These are phyloP conservation scores for Anthrax anthrax DNA, from an alignment of 2,888 invertebrate genomes.

Conservation along the genomic window DNA sequence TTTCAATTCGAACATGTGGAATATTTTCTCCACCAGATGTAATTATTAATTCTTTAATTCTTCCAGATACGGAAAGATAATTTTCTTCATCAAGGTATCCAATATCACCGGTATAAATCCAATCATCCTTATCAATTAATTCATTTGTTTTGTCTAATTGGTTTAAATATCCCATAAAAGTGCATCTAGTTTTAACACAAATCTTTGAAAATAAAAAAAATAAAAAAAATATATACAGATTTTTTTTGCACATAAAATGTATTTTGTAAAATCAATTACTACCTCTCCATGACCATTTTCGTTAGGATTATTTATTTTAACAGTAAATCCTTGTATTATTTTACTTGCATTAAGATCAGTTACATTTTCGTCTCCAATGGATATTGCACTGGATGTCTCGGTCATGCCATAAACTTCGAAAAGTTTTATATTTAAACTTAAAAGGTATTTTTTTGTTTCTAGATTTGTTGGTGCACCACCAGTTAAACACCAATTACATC, in stretches of 20 bases:
- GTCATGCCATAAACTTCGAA: conserved; percentile 82
- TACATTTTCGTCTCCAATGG: conserved; percentile 29
- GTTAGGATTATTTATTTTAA: conserved; percentile 48
- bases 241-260: conserved; percentile 8
- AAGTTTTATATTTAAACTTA: conserved; percentile 67
- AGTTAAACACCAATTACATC: conserved; percentile 49
- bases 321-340: conserved; percentile 46
- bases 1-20: conserved; percentile 73
- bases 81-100: conserved; percentile 61
- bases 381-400: conserved; percentile 65
- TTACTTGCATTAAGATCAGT: conserved; percentile 49
- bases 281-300: conserved; percentile 57
- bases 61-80: conserved; percentile 58
- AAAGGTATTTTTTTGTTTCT: conserved; percentile 71
- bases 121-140: conserved; percentile 60
- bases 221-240: not conserved
- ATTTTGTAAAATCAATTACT: conserved; percentile 55
- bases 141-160: conserved; percentile 54
- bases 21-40: conserved; percentile 94
- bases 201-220: conserved; percentile 28
- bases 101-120: conserved; percentile 79
- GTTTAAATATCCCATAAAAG: conserved; percentile 82
- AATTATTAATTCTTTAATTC: conserved; percentile 67
- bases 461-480: conserved; percentile 72
- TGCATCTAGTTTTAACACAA: conserved; percentile 61